Conservation (phyloP, 2,797 vertebrate species). For the Sphenodon punctatus region DNA sequence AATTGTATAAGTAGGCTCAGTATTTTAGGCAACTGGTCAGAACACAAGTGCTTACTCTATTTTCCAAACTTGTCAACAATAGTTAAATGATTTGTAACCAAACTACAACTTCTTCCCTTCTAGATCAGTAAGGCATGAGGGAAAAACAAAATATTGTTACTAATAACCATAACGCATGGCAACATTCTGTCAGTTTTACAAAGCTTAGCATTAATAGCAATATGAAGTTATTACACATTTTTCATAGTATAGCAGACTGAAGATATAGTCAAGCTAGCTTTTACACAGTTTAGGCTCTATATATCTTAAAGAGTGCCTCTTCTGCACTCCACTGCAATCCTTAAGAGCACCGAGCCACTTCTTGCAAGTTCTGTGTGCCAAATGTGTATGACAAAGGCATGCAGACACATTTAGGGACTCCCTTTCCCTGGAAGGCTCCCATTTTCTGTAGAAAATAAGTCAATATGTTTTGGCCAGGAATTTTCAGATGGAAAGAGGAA, state of each 20-base stretch:
- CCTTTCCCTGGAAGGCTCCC: no score
- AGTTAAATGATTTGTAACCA: not conserved
- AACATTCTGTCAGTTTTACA: not conserved
- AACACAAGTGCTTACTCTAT: not conserved
- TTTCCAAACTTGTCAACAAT: not conserved
- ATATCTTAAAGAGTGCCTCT: no score
- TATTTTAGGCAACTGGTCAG: rapidly evolving
- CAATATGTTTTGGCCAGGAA: no score
- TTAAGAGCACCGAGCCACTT: no score
- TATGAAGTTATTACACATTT: not conserved
- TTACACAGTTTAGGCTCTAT: no score
- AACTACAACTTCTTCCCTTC: not conserved
- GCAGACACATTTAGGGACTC: no score
- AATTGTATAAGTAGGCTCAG: rapidly evolving
- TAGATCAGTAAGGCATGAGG: rapidly evolving
- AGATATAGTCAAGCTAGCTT: not conserved
- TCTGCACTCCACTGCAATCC: no score
- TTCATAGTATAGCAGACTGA: not conserved
- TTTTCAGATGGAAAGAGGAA: no score
- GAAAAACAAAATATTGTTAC: rapidly evolving
- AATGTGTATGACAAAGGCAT: no score
- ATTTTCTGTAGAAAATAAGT: no score
- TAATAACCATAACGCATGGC: rapidly evolving
- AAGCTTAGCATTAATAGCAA: not conserved
- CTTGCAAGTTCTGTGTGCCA: no score